Conservation (phyloP, 2,113 vertebrate species). For the Lampris incognitus region DNA sequence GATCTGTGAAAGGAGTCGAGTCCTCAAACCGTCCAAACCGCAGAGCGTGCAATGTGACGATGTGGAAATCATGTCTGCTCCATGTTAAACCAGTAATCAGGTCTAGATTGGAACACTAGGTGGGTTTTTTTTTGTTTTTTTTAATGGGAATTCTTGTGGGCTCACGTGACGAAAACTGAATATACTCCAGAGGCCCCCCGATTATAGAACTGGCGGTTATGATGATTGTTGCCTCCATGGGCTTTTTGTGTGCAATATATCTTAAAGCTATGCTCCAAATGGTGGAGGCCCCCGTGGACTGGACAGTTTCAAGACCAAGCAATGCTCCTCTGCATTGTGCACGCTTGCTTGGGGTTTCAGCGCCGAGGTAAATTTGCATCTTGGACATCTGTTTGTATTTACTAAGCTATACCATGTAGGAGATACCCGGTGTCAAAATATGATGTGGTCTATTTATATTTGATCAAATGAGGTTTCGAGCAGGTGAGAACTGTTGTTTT, state of each 20-base stretch:
- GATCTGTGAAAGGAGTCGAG: conserved; percentile 31
- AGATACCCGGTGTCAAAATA: not conserved
- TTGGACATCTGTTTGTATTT: not conserved
- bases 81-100: conserved; percentile 54
- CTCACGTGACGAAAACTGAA: conserved; percentile 64
- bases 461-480: not conserved
- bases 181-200: conserved; percentile 29
- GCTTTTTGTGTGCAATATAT: conserved; percentile 47
- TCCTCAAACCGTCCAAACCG: conserved; percentile 49
- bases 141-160: conserved; percentile 51
- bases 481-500: not conserved
- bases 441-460: not conserved
- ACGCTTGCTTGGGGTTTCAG: not conserved
- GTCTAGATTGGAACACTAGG: conserved; percentile 41
- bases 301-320: conserved; percentile 15
- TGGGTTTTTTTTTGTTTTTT: conserved; percentile 41
- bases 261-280: conserved; percentile 35
- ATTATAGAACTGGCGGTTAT: conserved; percentile 51
- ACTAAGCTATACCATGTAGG: not conserved
- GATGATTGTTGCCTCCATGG: conserved; percentile 43
- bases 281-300: conserved; percentile 8
- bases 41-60: conserved; percentile 46
- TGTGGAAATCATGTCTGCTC: conserved; percentile 55
- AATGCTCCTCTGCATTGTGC: not conserved
- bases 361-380: conserved; percentile 6